Evolutionary conservation across 2,113 vertebrate genomes (phyloP).

Genomic region (Naja naja): DNA sequence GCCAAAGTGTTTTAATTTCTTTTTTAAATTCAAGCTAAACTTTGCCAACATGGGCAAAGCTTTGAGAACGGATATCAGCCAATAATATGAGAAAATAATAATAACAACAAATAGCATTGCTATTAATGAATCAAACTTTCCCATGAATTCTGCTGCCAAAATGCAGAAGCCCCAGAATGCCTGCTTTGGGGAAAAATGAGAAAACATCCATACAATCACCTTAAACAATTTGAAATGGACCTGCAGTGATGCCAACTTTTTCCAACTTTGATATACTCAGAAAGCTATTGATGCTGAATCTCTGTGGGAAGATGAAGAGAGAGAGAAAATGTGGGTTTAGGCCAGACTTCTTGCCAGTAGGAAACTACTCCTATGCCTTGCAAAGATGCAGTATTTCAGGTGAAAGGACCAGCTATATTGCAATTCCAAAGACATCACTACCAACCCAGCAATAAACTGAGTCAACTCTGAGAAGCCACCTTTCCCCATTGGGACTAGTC

Average conservation of each 20-base stretch:
- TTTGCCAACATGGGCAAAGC: constrained; percentile 40
- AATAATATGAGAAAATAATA: constrained; percentile 45
- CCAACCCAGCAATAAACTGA: background rate
- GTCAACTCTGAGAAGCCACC: background rate
- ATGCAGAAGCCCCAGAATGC: constrained; percentile 31
- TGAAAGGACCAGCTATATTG: background rate
- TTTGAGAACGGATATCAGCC: constrained; percentile 43
- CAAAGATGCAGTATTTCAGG: background rate
- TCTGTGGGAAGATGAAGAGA: background rate
- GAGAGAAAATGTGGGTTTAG: background rate
- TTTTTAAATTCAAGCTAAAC: constrained; percentile 38
- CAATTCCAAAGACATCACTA: background rate
- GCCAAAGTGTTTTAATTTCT: constrained; percentile 30
- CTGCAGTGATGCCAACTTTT: background rate
- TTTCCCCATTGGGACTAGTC: background rate
- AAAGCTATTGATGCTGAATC: background rate
- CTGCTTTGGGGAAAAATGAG: rapidly evolving
- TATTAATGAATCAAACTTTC: background rate
- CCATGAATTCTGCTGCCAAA: background rate
- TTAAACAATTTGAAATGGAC: background rate
- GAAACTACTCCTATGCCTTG: background rate
- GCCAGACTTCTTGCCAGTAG: background rate
- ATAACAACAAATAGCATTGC: background rate
- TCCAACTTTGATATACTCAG: background rate
- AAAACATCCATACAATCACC: background rate